Evolutionary conservation across 2,797 vertebrate species (phyloP), one percentile per base, ranked within the genome.

Genomic region (Pipistrellus nathusii): DNA sequence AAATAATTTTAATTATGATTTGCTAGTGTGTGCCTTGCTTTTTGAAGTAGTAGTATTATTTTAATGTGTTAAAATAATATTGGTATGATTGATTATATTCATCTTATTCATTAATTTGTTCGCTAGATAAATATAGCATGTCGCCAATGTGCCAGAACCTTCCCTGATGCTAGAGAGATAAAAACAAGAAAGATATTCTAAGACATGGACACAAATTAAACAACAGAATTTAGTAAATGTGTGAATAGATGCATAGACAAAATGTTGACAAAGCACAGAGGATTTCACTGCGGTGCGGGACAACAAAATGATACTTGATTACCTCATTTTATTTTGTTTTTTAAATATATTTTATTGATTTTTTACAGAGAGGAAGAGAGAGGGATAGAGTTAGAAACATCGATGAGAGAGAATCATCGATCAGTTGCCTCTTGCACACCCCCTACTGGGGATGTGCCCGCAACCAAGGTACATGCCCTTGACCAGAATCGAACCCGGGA

Each of bases 81-180:
- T 93, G 17, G 4, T 72, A 1, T 59, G 93, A 72, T 2, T 59
- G 11, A 93, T 73, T 20, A 57, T 59, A 53, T 90, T 84, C 21
- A 27, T 82, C 91, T 91, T 88, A 83, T 44, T 81, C 17, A 87
- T 78, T 93, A 81, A 86, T 87, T 94, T 93, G 87, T 68, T 57
- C 25, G 87, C n/a, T 73, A 81, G 89, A 88, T 77, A 92, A 86
- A 95, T 80, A 92, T 0, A 92, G 35, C 23, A 92, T 30, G 35
- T 78, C 23, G 66, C 66, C 25, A 78, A 13, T n/a, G 7, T 88
- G 69, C 38, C 78, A 82, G 44, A 32, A 84, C 30, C 44, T 6
- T 41, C 18, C 17, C 78, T 86, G 46, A 88, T 46, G 44, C 38
- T 46, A 73, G 53, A 83, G 21, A 78, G 13, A 53, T 53, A 78